Evolutionary conservation across 2,113 vertebrate species (phyloP).

Genomic region (Myocastor coypus): DNA sequence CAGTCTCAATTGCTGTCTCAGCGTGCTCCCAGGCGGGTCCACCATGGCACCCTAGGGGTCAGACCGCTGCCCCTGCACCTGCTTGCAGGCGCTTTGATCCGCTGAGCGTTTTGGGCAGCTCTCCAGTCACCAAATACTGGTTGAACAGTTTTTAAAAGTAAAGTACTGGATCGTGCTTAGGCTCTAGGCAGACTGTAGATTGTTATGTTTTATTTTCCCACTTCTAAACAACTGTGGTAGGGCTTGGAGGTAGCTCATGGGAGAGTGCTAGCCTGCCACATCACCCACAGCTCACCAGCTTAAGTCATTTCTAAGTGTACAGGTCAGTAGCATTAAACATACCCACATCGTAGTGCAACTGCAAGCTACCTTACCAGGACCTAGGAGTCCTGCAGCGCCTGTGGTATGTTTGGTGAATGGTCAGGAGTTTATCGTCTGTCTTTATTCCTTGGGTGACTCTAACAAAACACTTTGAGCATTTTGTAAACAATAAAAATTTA

Average conservation of each 20-base stretch:
- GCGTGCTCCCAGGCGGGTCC: no score
- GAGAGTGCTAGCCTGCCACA: neutral
- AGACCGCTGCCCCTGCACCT: no score
- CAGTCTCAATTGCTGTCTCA: no score
- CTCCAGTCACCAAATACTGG: neutral
- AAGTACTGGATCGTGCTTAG: neutral
- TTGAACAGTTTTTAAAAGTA: neutral
- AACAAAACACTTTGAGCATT: neutral
- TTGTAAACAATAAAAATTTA: neutral
- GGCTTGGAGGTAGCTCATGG: neutral
- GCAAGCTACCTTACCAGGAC: neutral
- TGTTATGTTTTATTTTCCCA: neutral
- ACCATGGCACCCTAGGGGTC: no score
- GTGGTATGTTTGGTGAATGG: neutral
- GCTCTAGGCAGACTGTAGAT: neutral
- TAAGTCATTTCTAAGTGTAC: neutral
- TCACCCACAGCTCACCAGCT: neutral
- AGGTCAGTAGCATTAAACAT: slow-evolving; percentile 5
- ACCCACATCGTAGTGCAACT: neutral
- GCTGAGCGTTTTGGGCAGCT: no score
- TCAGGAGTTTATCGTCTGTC: neutral
- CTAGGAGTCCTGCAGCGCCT: neutral
- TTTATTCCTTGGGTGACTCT: neutral
- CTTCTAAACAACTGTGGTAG: neutral
- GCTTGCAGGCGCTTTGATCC: no score